These are phyloP conservation scores for Cecidostiba fungosa DNA, from an alignment of 2,888 invertebrate species.

Conservation along the genomic window DNA sequence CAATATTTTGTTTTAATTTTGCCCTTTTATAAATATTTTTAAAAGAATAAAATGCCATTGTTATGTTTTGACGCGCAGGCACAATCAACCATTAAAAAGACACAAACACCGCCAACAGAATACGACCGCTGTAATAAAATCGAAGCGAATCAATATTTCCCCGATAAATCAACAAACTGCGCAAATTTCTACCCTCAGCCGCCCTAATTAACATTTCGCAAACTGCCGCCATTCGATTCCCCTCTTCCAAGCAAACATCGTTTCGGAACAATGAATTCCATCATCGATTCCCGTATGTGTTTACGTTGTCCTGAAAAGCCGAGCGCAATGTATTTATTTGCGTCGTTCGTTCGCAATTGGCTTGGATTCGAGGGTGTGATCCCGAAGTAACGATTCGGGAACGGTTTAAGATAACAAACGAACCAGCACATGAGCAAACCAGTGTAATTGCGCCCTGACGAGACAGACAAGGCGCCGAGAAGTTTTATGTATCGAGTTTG, in stretches of 20 bases:
- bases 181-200: background rate
- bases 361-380: background rate
- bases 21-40: too few relatives aligned
- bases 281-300: background rate
- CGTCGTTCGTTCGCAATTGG: background rate
- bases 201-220: background rate
- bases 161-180: background rate
- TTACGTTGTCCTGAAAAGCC: background rate
- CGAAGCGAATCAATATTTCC: background rate
- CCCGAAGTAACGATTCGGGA: background rate
- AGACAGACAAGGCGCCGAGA: background rate
- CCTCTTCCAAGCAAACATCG: background rate
- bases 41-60: too few relatives aligned
- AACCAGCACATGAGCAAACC: background rate
- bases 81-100: background rate
- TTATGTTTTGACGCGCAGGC: too few relatives aligned
- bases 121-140: background rate
- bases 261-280: slow-evolving; percentile 4
- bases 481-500: too few relatives aligned
- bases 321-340: background rate
- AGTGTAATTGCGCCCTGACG: background rate
- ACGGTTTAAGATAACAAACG: background rate
- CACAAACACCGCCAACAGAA: background rate
- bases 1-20: too few relatives aligned
- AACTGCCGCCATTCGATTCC: background rate